phyloP scores from a whole-genome alignment of 2,113 vertebrate genomes.

The Thunnus thynnus region DNA sequence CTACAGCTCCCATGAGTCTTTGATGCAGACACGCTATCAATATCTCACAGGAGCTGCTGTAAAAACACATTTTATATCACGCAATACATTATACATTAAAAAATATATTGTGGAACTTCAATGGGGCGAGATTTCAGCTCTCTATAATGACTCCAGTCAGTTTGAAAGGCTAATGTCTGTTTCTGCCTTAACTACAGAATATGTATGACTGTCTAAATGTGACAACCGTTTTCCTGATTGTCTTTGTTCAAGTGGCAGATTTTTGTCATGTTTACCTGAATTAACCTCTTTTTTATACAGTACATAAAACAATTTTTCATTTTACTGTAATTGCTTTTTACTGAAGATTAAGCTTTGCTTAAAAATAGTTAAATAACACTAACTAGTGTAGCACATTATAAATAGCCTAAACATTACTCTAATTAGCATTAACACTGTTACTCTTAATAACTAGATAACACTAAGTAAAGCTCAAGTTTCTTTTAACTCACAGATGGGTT shows the following conservation, averaged over 20 bases:
- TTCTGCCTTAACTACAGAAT: slow-evolving; percentile 25
- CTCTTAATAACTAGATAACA: slow-evolving; percentile 81
- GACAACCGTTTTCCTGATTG: slow-evolving; percentile 29
- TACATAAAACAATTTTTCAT: slow-evolving; percentile 57
- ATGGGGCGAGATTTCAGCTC: slow-evolving; percentile 32
- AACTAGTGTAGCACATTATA: slow-evolving; percentile 85
- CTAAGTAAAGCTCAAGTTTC: slow-evolving; percentile 81
- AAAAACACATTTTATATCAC: slow-evolving; percentile 9
- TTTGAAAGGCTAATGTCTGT: slow-evolving; percentile 1
- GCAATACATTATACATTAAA: background rate
- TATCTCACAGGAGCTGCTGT: slow-evolving; percentile 22
- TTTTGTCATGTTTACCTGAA: slow-evolving; percentile 42
- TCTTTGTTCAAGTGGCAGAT: slow-evolving; percentile 27
- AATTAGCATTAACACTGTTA: slow-evolving; percentile 81
- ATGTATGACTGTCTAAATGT: slow-evolving; percentile 26
- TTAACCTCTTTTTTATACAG: slow-evolving; percentile 51
- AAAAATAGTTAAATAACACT: slow-evolving; percentile 80
- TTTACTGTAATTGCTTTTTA: slow-evolving; percentile 66
- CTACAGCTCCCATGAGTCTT: background rate
- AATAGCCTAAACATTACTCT: slow-evolving; percentile 86
- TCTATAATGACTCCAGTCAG: slow-evolving; percentile 25
- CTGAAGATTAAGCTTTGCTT: slow-evolving; percentile 62
- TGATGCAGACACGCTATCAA: background rate
- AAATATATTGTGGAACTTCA: slow-evolving; percentile 24
- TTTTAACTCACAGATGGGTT: slow-evolving; percentile 83